Conservation (phyloP, 2,888 invertebrate genomes). For the Troglohyphantes excavatus region DNA sequence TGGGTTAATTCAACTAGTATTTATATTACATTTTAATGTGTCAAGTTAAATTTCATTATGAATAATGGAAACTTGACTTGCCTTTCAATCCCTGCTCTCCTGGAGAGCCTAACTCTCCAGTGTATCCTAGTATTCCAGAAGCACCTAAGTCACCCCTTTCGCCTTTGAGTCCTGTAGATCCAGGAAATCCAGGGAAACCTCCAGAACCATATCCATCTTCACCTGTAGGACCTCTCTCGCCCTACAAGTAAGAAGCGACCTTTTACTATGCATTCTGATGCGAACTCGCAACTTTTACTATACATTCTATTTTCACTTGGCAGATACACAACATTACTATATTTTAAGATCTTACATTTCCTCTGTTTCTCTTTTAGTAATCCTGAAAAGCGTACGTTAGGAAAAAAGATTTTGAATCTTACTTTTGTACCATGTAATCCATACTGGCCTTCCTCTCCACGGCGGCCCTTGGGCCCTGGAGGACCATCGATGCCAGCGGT, state of each 20-base stretch:
- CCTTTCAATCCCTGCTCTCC: conserved; percentile 79
- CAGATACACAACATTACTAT: no score
- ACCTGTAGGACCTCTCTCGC: conserved; percentile 55
- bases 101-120: conserved; percentile 53
- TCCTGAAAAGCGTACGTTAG: no score
- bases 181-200: conserved; percentile 61
- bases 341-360: no score
- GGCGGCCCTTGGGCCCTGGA: conserved; percentile 61
- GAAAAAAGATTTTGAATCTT: neutral
- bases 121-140: conserved; percentile 44
- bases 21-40: no score
- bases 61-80: neutral
- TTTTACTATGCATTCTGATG: no score
- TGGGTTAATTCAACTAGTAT: no score
- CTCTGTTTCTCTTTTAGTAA: no score
- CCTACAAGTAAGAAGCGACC: no score
- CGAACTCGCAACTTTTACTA: no score
- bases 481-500: conserved; percentile 51
- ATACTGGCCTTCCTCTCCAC: conserved; percentile 71
- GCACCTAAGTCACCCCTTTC: conserved; percentile 62
- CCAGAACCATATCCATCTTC: conserved; percentile 53
- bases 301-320: no score
- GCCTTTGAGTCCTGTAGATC: conserved; percentile 54
- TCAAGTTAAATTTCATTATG: no score
- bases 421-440: conserved; percentile 81